A percentile compares a stretch with the other conserved stretches of the same genome.
Evolutionary conservation across 2,113 vertebrate species (phyloP).

Genomic region (Epinephelus moara): DNA sequence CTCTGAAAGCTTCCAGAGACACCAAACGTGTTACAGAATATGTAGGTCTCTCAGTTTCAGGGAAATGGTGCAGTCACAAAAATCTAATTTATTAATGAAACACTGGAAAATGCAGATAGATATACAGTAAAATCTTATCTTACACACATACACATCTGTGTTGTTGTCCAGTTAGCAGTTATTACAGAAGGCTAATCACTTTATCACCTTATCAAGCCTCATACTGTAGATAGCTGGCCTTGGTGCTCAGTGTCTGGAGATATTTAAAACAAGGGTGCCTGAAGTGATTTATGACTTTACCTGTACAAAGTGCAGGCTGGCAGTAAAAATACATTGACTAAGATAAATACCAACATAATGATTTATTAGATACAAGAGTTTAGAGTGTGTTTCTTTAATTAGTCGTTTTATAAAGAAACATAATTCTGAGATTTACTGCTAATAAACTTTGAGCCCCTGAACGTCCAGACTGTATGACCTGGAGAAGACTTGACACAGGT

Average conservation of each 20-base stretch:
- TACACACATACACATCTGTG: neutral
- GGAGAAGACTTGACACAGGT: neutral
- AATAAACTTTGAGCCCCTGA: no score
- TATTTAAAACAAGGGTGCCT: constrained; percentile 5
- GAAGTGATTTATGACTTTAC: constrained; percentile 23
- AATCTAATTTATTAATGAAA: neutral
- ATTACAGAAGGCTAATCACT: neutral
- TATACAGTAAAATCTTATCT: neutral
- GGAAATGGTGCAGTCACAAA: neutral
- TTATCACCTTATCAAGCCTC: constrained; percentile 5
- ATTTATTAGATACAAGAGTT: neutral
- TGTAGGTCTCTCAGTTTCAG: neutral
- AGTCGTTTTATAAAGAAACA: neutral
- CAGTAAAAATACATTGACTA: neutral
- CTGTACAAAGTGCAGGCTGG: constrained; percentile 41
- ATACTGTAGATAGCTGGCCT: neutral
- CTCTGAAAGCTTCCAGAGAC: neutral
- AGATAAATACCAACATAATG: neutral
- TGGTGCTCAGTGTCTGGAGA: neutral
- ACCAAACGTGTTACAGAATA: neutral
- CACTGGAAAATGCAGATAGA: neutral
- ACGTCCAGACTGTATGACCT: neutral
- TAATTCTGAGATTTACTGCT: neutral
- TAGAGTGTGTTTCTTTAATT: neutral
- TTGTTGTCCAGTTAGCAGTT: neutral